phyloP scores from a whole-genome alignment of 2,888 invertebrate genomes.

The Ophioninae sp. region DNA sequence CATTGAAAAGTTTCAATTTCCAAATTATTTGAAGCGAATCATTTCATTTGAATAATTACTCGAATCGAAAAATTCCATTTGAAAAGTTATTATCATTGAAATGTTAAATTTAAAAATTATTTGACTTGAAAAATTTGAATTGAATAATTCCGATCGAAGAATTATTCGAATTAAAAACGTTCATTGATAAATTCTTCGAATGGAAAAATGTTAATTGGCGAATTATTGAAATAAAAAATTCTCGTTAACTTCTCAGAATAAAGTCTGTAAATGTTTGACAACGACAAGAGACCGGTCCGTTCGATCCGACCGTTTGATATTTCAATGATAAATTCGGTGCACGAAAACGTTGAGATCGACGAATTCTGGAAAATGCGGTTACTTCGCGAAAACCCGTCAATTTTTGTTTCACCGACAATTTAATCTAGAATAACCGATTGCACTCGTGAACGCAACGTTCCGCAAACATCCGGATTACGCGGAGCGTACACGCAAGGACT shows the following conservation, averaged over 20 bases:
- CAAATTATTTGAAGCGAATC: too few relatives aligned
- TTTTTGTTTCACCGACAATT: neutral
- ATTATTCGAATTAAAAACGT: too few relatives aligned
- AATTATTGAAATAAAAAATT: too few relatives aligned
- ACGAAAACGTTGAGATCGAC: neutral
- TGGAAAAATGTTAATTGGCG: too few relatives aligned
- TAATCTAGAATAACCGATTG: neutral
- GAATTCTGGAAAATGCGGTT: neutral
- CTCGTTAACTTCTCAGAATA: neutral
- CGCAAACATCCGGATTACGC: neutral
- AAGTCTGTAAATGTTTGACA: neutral
- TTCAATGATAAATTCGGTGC: neutral
- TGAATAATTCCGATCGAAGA: too few relatives aligned
- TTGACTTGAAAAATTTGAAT: too few relatives aligned
- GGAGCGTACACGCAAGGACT: neutral
- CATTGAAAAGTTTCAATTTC: too few relatives aligned
- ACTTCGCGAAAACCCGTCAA: neutral
- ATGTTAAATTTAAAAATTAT: too few relatives aligned
- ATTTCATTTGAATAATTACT: too few relatives aligned
- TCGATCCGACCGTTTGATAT: neutral
- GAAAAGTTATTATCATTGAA: too few relatives aligned
- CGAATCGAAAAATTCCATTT: too few relatives aligned
- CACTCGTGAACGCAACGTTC: neutral
- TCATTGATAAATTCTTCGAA: too few relatives aligned
- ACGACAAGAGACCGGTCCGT: neutral